Evolutionary conservation across 2,888 invertebrate species (phyloP).

Genomic region (Hemaris fuciformis): DNA sequence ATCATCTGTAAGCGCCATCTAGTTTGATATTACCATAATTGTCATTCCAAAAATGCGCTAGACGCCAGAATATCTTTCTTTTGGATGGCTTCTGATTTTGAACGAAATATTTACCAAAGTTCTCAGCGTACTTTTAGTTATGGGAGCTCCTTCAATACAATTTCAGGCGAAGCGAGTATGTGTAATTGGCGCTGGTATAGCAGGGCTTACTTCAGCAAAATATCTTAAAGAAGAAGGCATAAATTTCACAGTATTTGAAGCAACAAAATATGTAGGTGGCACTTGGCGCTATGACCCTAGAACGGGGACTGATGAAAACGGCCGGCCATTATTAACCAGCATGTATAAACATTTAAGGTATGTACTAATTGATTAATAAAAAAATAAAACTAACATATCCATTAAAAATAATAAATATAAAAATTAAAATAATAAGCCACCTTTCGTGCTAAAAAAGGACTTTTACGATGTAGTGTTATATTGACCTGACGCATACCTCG

Average conservation of each 20-base stretch:
- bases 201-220: conserved; percentile 62
- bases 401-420: too few relatives aligned
- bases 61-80: not conserved
- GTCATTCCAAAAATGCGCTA: not conserved
- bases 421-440: too few relatives aligned
- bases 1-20: not conserved
- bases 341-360: conserved; percentile 87
- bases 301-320: conserved; percentile 78
- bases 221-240: conserved; percentile 65
- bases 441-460: too few relatives aligned
- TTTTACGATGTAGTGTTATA: too few relatives aligned
- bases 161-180: conserved; percentile 53
- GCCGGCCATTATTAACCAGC: conserved; percentile 83
- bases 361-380: conserved; percentile 19
- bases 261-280: conserved; percentile 64
- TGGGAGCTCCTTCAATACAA: not conserved
- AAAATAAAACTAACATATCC: not conserved
- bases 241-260: conserved; percentile 63
- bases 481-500: too few relatives aligned
- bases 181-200: conserved; percentile 69
- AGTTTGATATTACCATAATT: not conserved
- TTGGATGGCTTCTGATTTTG: not conserved
- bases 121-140: not conserved
- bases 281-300: conserved; percentile 74
- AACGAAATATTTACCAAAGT: not conserved